These are phyloP conservation scores for Malacosoma neustria DNA, from an alignment of 2,888 invertebrate species.

Conservation along the genomic window DNA sequence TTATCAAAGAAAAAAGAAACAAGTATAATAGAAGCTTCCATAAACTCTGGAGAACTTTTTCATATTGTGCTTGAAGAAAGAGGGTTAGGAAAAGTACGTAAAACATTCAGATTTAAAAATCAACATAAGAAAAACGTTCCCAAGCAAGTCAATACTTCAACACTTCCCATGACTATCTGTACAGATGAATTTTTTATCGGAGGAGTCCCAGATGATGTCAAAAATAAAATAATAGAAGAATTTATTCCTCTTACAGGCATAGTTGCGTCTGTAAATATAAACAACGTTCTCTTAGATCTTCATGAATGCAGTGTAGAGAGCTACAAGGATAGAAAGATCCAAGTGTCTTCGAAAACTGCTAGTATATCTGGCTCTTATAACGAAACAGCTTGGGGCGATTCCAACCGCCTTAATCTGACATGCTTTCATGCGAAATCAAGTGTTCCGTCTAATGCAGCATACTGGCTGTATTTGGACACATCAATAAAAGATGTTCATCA, in stretches of 20 bases:
- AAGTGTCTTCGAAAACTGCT: conserved; percentile 52
- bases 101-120: conserved; percentile 1
- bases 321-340: conserved; percentile 34
- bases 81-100: conserved; percentile 12
- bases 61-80: conserved; percentile 35
- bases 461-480: conserved; percentile 51
- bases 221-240: conserved; percentile 26
- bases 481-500: conserved; percentile 22
- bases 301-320: conserved; percentile 40
- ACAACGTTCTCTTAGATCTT: conserved; percentile 39
- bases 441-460: conserved; percentile 31
- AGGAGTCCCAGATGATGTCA: conserved; percentile 34
- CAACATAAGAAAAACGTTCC: background rate
- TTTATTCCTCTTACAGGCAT: conserved; percentile 36
- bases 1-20: conserved; percentile 40
- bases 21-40: conserved; percentile 47
- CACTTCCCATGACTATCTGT: conserved; percentile 23
- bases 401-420: conserved; percentile 49
- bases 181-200: conserved; percentile 51
- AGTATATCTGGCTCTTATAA: conserved; percentile 58
- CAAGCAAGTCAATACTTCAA: conserved; percentile 1
- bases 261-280: conserved; percentile 41
- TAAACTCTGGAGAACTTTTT: conserved; percentile 51
- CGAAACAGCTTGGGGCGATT: conserved; percentile 52
- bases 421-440: conserved; percentile 45